phyloP scores from a whole-genome alignment of 2,888 invertebrate species.

The Apodemia zela region DNA sequence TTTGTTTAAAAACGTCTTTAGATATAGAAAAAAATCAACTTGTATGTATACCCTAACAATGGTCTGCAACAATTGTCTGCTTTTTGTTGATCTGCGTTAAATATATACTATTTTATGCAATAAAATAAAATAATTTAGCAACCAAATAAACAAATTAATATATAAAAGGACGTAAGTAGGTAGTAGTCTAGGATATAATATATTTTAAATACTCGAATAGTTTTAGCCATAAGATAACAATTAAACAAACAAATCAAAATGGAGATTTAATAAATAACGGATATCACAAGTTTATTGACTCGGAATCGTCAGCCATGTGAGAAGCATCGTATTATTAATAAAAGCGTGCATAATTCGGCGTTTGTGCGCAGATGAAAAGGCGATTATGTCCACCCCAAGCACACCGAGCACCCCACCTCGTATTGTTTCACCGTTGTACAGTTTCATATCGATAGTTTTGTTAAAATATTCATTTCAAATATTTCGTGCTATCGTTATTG shows the following conservation, averaged over 20 bases:
- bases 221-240: background rate
- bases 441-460: conserved; percentile 8
- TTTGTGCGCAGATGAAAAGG: conserved; percentile 42
- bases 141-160: too few species aligned
- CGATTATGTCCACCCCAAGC: conserved; percentile 38
- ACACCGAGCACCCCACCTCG: conserved; percentile 34
- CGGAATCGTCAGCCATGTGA: conserved; percentile 32
- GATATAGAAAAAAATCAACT: too few species aligned
- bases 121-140: too few species aligned
- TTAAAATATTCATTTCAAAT: background rate
- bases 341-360: conserved; percentile 57
- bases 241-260: conserved; percentile 11
- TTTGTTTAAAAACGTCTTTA: too few species aligned
- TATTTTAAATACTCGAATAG: too few species aligned
- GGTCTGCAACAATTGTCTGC: too few species aligned
- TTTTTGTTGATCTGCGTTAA: too few species aligned
- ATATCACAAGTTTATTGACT: conserved; percentile 28
- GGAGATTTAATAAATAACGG: conserved; percentile 22
- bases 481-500: background rate
- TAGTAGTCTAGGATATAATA: too few species aligned
- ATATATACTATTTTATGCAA: too few species aligned
- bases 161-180: too few species aligned
- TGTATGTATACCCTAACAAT: too few species aligned
- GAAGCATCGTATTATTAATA: conserved; percentile 50
- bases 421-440: conserved; percentile 36